Conservation (phyloP, 2,797 vertebrate genomes). For the Rhadinocentrus ornatus region DNA sequence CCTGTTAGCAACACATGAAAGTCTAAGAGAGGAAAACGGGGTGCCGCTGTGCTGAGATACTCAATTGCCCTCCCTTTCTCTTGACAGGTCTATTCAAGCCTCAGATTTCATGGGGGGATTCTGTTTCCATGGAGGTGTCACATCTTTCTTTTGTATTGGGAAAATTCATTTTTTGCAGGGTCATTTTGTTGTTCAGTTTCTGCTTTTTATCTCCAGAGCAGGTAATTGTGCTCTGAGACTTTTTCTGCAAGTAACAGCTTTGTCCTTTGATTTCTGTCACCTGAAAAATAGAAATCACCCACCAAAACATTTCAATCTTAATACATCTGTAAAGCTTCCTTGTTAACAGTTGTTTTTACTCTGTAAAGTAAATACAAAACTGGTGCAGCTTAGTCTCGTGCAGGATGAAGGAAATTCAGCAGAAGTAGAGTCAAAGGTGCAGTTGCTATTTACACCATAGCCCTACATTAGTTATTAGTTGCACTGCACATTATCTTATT, state of each 20-base stretch:
- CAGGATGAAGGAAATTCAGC: neutral
- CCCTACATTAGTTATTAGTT: neutral
- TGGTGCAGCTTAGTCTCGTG: neutral
- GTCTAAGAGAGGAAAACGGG: slow-evolving; percentile 47
- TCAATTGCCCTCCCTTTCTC: slow-evolving; percentile 27
- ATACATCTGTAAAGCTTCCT: neutral
- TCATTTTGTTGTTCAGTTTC: slow-evolving; percentile 7
- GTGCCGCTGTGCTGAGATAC: slow-evolving; percentile 45
- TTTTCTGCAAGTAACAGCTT: slow-evolving; percentile 10
- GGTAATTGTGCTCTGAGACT: slow-evolving; percentile 12
- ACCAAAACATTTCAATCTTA: neutral
- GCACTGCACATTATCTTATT: neutral
- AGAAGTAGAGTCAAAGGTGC: neutral
- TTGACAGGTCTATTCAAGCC: slow-evolving; percentile 61
- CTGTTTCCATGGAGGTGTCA: slow-evolving; percentile 42
- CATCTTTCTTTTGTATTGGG: slow-evolving; percentile 29
- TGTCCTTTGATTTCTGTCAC: slow-evolving; percentile 3
- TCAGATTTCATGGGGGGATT: slow-evolving; percentile 25
- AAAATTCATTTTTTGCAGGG: slow-evolving; percentile 25
- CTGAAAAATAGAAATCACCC: neutral
- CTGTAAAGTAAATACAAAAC: neutral
- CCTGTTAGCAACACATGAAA: slow-evolving; percentile 74
- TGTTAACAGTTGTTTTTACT: neutral
- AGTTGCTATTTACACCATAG: neutral
- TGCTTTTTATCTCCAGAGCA: slow-evolving; percentile 13